Evolutionary conservation across 2,888 invertebrate species (phyloP).

Genomic region (Standfussiana lucernea): DNA sequence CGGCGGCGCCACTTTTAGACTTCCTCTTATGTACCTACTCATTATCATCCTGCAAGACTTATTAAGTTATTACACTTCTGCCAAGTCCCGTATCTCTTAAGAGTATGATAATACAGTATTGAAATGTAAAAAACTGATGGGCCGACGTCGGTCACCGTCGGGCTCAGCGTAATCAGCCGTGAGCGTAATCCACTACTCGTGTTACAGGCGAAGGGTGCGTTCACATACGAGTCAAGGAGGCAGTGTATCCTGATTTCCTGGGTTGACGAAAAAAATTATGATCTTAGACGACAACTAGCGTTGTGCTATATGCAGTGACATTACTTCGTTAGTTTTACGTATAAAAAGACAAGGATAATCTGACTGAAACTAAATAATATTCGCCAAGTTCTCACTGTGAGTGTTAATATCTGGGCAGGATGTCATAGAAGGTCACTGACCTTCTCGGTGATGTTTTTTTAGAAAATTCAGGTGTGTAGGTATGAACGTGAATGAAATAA

Average conservation of each 20-base stretch:
- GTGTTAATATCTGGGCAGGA: not conserved
- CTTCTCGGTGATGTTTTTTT: not conserved
- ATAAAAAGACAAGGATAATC: not conserved
- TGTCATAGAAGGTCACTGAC: not conserved
- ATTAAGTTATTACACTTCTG: not conserved
- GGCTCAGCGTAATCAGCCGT: slow-evolving; percentile 65
- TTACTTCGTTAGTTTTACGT: not conserved
- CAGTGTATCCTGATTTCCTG: slow-evolving; percentile 17
- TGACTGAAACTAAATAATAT: not conserved
- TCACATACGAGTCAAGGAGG: slow-evolving; percentile 32
- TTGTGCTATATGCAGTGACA: not conserved
- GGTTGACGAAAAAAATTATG: not conserved
- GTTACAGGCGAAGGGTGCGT: slow-evolving; percentile 56
- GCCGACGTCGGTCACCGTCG: slow-evolving; percentile 47
- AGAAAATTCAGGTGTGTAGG: not conserved
- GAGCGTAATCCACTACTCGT: slow-evolving; percentile 70
- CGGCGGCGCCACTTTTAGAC: not conserved
- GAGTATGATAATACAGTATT: slow-evolving; percentile 44
- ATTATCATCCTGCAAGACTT: not conserved
- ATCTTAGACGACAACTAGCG: not conserved
- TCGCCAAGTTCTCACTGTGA: not conserved
- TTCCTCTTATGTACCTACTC: not conserved
- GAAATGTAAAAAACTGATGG: slow-evolving; percentile 51
- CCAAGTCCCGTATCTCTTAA: not conserved
- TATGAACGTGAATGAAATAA: not conserved